Evolutionary conservation across 1,140 invertebrate species (phyloP), one percentile per base, ranked within the genome.

Genomic region (Macrosteles quadrilineatus): DNA sequence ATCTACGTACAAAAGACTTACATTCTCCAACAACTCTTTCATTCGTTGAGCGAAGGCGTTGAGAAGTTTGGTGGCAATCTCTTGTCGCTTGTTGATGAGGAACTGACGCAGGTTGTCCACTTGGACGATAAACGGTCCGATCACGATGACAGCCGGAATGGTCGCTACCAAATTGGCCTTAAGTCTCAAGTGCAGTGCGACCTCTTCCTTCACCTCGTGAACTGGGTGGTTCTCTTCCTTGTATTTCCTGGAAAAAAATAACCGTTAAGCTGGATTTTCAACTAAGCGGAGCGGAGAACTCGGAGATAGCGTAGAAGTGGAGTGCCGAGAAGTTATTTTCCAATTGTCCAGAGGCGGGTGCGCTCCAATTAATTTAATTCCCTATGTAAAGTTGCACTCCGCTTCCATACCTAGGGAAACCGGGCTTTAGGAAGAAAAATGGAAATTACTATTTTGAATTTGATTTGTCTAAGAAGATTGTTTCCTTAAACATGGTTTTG

Each of bases 101-200:
- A 80, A 79, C 40, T 81, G 74, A 65, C 81, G 81, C 1, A 89
- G 77, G 11, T 81, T 81, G 23, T 85, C 84, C 0, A 88, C 83
- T 70, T 85, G 87, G 9, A 92, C 77, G 21, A 82, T 79, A 77
- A 90, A 93, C 0, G 90, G 87, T 0, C 90, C 91, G 59, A 93
- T 91, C 23, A 82, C 79, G 30, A 92, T 89, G 29, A 78, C 77
- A 9, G 82, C 76, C 0, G 88, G 87, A 11, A 90, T 65, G 0
- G 81, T 81, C 63, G 74, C 76, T 40, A 86, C 83, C 0, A 88
- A 71, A 19, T 83, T 83, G 12, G 81, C 76, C 70, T 81, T 85
- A 6, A 82, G 81, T 65, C 82, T 78, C 36, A 82, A 80, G 30
- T 88, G 88, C 66, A 81, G 82, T 14, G 86, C 84, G 4, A 88